phyloP scores from a whole-genome alignment of 2,113 vertebrate genomes.

The Daboia siamensis region DNA sequence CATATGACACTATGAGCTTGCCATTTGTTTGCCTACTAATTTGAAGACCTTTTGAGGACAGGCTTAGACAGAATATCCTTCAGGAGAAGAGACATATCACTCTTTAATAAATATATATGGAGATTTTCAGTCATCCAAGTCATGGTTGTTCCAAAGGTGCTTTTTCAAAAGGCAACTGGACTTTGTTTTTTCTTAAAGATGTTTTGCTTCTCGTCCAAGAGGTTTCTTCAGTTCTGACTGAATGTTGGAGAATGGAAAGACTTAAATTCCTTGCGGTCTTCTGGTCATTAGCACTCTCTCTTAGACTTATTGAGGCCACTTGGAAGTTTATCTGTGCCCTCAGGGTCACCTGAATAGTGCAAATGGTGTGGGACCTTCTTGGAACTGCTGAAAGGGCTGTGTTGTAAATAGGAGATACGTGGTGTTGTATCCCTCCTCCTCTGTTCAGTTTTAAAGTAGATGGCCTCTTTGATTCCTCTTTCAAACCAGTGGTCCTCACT shows the following conservation, averaged over 20 bases:
- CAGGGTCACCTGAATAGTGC: not conserved
- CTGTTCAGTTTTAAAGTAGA: not conserved
- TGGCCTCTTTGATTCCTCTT: not conserved
- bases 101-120: not conserved
- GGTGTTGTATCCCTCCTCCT: not conserved
- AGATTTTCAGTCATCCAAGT: not conserved
- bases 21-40: not conserved
- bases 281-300: not conserved
- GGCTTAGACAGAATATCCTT: not conserved
- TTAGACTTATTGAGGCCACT: not conserved
- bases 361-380: not conserved
- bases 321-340: not conserved
- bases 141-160: not conserved
- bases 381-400: not conserved
- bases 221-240: not conserved
- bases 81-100: not conserved
- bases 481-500: not conserved
- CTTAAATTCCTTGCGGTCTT: not conserved
- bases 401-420: not conserved
- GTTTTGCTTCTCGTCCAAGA: not conserved
- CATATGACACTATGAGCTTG: not conserved
- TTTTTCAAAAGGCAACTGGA: not conserved
- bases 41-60: not conserved
- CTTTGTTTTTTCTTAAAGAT: not conserved
- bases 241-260: not conserved